A percentile compares a stretch with the other conserved stretches of the same genome.
phyloP scores from a whole-genome alignment of 1,140 invertebrate genomes.

The Bombyx mandarina region DNA sequence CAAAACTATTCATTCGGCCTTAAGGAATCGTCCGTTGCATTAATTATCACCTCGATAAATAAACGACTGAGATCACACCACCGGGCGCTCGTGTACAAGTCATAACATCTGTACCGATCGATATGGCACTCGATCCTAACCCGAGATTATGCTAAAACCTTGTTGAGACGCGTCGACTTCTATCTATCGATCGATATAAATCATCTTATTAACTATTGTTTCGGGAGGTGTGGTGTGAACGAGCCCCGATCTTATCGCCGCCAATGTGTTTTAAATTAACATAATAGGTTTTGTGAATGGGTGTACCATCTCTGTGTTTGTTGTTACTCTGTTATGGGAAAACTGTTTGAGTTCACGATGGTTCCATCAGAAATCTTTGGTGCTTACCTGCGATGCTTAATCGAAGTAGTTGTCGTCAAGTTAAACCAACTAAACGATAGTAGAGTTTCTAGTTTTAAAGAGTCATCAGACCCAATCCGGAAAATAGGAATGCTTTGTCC shows the following conservation, averaged over 20 bases:
- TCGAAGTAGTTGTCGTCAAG: too few relatives aligned
- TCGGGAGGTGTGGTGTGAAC: slow-evolving; percentile 69
- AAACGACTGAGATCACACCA: slow-evolving; percentile 2
- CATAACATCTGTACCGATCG: slow-evolving; percentile 53
- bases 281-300: slow-evolving; percentile 71
- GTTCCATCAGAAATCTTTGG: background rate
- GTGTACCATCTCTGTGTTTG: slow-evolving; percentile 56
- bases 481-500: too few relatives aligned
- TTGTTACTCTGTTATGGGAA: slow-evolving; percentile 42
- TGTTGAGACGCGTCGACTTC: slow-evolving; percentile 57
- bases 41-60: too few relatives aligned
- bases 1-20: too few relatives aligned
- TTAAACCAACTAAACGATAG: too few relatives aligned
- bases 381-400: background rate
- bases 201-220: slow-evolving; percentile 71
- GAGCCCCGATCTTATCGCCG: slow-evolving; percentile 51
- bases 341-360: background rate
- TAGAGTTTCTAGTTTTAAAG: too few relatives aligned
- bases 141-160: slow-evolving; percentile 66
- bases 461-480: too few relatives aligned
- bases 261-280: slow-evolving; percentile 71
- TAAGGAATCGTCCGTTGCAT: too few relatives aligned
- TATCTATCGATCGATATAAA: slow-evolving; percentile 65
- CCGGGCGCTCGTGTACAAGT: slow-evolving; percentile 18
- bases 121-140: slow-evolving; percentile 57